These are phyloP conservation scores for Lucilia cuprina DNA, from an alignment of 1,140 invertebrate species.

Conservation along the genomic window DNA sequence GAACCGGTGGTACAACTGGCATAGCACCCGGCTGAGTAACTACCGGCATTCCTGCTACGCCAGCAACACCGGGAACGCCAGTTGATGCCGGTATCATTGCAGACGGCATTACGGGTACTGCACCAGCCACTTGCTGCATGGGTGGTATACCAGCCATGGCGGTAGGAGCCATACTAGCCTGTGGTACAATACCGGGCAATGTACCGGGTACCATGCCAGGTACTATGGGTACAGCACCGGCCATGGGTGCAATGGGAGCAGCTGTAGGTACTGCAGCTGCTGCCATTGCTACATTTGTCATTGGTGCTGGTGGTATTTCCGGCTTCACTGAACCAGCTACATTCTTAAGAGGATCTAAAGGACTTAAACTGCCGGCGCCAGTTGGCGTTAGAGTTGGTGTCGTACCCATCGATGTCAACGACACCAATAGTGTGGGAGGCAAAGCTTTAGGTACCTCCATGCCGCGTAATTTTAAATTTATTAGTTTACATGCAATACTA, in stretches of 20 bases:
- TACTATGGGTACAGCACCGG: constrained; percentile 34
- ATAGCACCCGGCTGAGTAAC: constrained; percentile 46
- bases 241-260: constrained; percentile 25
- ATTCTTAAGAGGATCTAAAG: constrained; percentile 55
- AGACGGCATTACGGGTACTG: constrained; percentile 38
- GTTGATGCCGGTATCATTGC: constrained; percentile 42
- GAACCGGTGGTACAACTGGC: constrained; percentile 41
- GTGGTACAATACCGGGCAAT: constrained; percentile 40
- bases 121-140: constrained; percentile 38
- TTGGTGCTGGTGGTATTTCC: constrained; percentile 23
- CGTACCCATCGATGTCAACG: constrained; percentile 66
- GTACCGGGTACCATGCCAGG: constrained; percentile 38
- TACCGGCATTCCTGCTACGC: constrained; percentile 29
- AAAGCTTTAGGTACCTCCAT: constrained; percentile 87
- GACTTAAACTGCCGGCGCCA: constrained; percentile 54
- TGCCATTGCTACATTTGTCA: constrained; percentile 46
- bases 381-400: constrained; percentile 55
- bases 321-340: constrained; percentile 21
- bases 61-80: constrained; percentile 37
- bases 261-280: constrained; percentile 25
- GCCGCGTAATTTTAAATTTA: constrained; percentile 91
- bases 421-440: constrained; percentile 77
- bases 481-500: constrained; percentile 96
- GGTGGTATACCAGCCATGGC: constrained; percentile 37
- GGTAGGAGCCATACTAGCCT: constrained; percentile 29